Conservation (phyloP, 2,797 vertebrate species). For the Peromyscus attwateri region DNA sequence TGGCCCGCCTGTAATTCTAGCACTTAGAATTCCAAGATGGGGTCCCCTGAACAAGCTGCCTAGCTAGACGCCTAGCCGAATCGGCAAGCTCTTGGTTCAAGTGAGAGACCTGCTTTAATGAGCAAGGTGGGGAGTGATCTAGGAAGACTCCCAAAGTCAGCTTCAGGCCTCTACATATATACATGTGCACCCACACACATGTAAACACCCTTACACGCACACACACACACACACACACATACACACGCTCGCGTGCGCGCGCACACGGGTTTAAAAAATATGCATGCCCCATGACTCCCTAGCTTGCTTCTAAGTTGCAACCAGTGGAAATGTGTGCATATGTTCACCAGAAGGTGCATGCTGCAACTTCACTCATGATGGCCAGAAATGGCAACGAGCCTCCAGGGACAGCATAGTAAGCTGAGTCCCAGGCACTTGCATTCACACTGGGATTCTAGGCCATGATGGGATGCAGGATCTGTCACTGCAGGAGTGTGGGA, state of each 20-base stretch:
- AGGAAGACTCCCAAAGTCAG: neutral
- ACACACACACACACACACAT: neutral
- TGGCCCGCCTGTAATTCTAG: neutral
- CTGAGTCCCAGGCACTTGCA: neutral
- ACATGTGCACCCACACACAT: no score
- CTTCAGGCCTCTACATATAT: neutral
- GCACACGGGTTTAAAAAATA: neutral
- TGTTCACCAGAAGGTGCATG: neutral
- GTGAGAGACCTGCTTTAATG: neutral
- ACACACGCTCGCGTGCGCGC: neutral
- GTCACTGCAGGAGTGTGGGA: neutral
- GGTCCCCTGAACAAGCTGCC: neutral
- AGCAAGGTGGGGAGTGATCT: neutral
- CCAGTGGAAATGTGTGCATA: neutral
- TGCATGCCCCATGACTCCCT: neutral
- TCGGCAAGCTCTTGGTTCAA: neutral
- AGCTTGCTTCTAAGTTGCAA: neutral
- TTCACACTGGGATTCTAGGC: neutral
- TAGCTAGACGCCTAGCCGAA: no score
- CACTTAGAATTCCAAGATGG: neutral
- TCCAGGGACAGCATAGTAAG: neutral
- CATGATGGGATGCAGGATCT: neutral
- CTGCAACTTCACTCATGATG: neutral
- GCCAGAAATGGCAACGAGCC: slow-evolving; percentile 2
- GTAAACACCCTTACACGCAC: neutral